These are phyloP conservation scores for Adelphocoris suturalis DNA, from an alignment of 2,888 invertebrate genomes.

Conservation along the genomic window DNA sequence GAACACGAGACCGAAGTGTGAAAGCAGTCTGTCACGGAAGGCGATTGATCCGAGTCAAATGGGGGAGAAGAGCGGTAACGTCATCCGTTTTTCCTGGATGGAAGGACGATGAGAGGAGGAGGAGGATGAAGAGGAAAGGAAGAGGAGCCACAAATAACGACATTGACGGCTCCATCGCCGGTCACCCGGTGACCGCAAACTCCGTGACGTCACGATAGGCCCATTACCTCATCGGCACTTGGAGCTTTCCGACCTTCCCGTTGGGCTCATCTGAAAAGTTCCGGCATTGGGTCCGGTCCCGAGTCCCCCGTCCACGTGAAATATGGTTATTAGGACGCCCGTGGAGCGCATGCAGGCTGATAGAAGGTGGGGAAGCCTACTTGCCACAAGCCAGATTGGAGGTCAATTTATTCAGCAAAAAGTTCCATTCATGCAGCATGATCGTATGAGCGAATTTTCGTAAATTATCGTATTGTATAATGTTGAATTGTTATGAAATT, in stretches of 20 bases:
- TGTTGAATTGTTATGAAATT: too few relatives aligned
- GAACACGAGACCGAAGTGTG: constrained; percentile 23
- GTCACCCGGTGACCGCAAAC: constrained; percentile 55
- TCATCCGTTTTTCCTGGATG: constrained; percentile 3
- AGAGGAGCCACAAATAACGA: constrained; percentile 44
- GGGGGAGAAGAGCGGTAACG: constrained; percentile 24
- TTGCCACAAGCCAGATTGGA: too few relatives aligned
- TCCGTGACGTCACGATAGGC: constrained; percentile 51
- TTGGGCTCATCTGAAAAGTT: background rate
- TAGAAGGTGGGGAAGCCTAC: too few relatives aligned
- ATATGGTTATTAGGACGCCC: too few relatives aligned
- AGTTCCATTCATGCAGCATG: too few relatives aligned
- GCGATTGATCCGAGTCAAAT: constrained; percentile 36
- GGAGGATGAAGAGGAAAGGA: background rate
- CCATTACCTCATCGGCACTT: constrained; percentile 49
- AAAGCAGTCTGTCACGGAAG: constrained; percentile 25
- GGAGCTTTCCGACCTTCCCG: background rate
- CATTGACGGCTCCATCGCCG: constrained; percentile 47
- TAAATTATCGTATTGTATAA: too few relatives aligned
- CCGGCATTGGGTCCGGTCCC: too few relatives aligned
- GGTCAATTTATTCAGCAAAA: too few relatives aligned
- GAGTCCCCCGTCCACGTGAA: too few relatives aligned
- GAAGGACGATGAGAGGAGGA: background rate
- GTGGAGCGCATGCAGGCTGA: too few relatives aligned
- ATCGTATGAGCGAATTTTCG: too few relatives aligned